These are phyloP conservation scores for Tromatobia lineatoria DNA, from an alignment of 2,888 invertebrate genomes.

Conservation along the genomic window DNA sequence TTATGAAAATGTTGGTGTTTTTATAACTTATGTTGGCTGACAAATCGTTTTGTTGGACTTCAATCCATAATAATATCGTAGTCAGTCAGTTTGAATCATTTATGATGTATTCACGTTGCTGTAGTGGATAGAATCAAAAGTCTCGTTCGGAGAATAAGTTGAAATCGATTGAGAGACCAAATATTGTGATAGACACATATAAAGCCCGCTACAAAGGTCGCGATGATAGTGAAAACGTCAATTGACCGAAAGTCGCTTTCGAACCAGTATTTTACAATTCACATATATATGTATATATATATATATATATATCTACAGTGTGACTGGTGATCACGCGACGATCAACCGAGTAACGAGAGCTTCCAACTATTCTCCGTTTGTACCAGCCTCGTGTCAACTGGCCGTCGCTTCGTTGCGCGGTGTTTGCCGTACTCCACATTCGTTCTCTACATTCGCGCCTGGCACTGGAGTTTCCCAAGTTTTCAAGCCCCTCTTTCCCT, in stretches of 20 bases:
- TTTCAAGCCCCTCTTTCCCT: slow-evolving; percentile 16
- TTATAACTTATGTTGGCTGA: too few species aligned
- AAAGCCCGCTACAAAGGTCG: background rate
- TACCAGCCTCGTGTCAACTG: background rate
- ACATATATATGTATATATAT: background rate
- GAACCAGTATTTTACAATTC: slow-evolving; percentile 10
- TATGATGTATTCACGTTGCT: background rate
- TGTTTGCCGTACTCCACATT: slow-evolving; percentile 13
- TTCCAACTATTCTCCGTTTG: background rate
- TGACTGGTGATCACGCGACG: slow-evolving; percentile 5
- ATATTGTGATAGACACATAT: background rate
- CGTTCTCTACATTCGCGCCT: slow-evolving; percentile 30
- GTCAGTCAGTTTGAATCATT: too few species aligned
- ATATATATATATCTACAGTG: background rate
- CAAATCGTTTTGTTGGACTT: too few species aligned
- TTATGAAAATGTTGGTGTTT: too few species aligned
- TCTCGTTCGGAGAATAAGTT: background rate
- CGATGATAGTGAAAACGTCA: background rate
- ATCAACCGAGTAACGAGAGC: slow-evolving; percentile 8
- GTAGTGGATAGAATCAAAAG: background rate
- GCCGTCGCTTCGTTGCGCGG: background rate
- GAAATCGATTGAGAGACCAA: background rate
- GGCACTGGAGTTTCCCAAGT: background rate
- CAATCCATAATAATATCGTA: too few species aligned
- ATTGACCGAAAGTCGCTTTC: background rate